Evolutionary conservation across 2,888 invertebrate species (phyloP).

Genomic region (Drosophila paucipuncta): DNA sequence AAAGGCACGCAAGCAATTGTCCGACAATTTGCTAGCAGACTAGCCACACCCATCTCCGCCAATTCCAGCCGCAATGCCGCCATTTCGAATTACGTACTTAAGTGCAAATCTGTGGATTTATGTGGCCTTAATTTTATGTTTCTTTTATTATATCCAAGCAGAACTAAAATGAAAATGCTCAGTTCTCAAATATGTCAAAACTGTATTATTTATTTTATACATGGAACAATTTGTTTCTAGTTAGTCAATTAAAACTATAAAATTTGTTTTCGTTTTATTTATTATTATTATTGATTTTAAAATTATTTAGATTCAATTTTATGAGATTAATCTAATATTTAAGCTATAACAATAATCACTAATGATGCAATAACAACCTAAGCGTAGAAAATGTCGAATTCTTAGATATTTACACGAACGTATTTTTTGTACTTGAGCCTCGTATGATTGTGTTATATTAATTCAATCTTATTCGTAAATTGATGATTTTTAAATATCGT

Average conservation of each 20-base stretch:
- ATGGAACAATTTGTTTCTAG: not conserved
- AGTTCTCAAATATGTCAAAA: too few species aligned
- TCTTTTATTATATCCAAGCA: not conserved
- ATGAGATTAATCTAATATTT: too few species aligned
- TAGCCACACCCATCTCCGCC: not conserved
- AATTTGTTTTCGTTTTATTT: not conserved
- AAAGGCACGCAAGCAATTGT: constrained; percentile 20
- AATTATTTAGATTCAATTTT: not conserved
- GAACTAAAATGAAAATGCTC: not conserved
- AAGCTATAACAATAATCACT: too few species aligned
- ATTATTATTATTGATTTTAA: not conserved
- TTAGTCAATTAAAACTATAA: not conserved
- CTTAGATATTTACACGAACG: too few species aligned
- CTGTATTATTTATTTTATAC: not conserved
- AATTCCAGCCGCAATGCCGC: constrained; percentile 1
- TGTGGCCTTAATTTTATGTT: constrained; percentile 42
- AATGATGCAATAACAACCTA: not conserved
- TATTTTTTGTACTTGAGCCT: too few species aligned
- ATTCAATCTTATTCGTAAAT: not conserved
- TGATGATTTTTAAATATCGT: not conserved
- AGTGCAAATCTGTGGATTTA: constrained; percentile 62
- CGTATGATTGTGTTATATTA: not conserved
- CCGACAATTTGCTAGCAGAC: constrained; percentile 9
- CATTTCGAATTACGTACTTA: constrained; percentile 60
- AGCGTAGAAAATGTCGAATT: not conserved